Evolutionary conservation across 1,140 invertebrate species (phyloP).

Genomic region (Orchestia grillus): DNA sequence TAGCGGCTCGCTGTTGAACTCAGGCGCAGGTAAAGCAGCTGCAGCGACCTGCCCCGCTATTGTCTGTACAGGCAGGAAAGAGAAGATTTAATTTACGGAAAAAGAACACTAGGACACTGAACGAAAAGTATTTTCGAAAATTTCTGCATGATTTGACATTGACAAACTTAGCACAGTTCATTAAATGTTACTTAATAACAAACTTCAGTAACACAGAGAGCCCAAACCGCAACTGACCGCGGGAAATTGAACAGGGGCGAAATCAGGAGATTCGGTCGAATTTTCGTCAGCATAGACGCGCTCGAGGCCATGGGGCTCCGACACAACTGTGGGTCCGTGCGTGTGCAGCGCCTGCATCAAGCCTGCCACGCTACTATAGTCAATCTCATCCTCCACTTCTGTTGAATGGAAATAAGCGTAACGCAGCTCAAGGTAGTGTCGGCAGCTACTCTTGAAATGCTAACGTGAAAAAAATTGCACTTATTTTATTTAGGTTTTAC

Average conservation of each 20-base stretch:
- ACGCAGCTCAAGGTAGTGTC: too few species aligned
- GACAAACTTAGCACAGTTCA: too few species aligned
- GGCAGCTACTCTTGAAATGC: too few species aligned
- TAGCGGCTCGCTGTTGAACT: conserved; percentile 45
- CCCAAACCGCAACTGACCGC: background rate
- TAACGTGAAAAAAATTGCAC: too few species aligned
- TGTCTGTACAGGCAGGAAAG: background rate
- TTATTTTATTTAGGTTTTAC: too few species aligned
- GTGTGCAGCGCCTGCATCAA: conserved; percentile 16
- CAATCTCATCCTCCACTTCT: background rate
- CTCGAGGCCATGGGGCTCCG: conserved; percentile 15
- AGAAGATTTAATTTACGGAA: background rate
- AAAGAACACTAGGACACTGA: background rate
- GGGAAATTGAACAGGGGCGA: background rate
- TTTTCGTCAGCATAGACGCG: background rate
- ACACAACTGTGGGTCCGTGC: conserved; percentile 10
- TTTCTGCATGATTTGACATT: too few species aligned
- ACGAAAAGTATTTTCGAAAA: too few species aligned
- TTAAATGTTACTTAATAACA: too few species aligned
- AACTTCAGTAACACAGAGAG: background rate
- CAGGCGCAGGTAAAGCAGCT: background rate
- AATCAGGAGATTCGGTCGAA: background rate
- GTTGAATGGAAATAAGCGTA: background rate
- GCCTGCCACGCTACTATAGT: conserved; percentile 31
- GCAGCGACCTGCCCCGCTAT: background rate